Base-by-base conservation (phyloP, 2,113 vertebrate species). In the Ciconia boyciana region DNA sequence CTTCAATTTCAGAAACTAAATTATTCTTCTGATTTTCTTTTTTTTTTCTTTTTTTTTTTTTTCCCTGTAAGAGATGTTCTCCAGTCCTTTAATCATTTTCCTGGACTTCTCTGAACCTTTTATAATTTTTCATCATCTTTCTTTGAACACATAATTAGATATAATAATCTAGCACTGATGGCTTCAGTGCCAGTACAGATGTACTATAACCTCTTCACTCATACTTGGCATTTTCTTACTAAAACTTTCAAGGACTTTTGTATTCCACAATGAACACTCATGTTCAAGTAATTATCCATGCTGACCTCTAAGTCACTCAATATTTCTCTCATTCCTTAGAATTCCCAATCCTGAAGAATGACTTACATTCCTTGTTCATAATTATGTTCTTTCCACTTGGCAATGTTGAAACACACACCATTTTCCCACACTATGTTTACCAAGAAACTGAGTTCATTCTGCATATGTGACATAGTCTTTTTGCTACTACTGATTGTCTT, bases 301-400 rank as follows among this genome's bases (percentile, higher is more conserved):
- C 51, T 92, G 89, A 97, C 95, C 95, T 96, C 72, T 41, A 90
- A 95, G 80, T 87, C 71, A 80, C 89, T 81, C 62, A 94, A 39
- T 96, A 94, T 96, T 94, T 97, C 86, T 89, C 43, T 92, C 79
- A 96, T 97, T 94, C 62, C n/a, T 81, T 66, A 58, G 86, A 96
- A 96, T 94, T 95, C 95, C 96, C 95, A 92, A 2, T 92, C 68
- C 94, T 89, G 46, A 94, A 89, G 46, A 92, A 89, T 78, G 76
- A 77, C 66, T 97, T 95, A 66, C 68, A 86, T 96, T 93, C 71
- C 32, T 74, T 61, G 11, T 43, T 92, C 44, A 49, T 92, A 90
- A 92, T 77, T 70, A 32, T 62, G 58, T 86, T 92, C 54, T 92
- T 90, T 94, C 54, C 51, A 80, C 64, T 92, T 83, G 68, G 19